These are phyloP conservation scores for Oedothorax gibbosus DNA, from an alignment of 1,140 invertebrate genomes.

Conservation along the genomic window DNA sequence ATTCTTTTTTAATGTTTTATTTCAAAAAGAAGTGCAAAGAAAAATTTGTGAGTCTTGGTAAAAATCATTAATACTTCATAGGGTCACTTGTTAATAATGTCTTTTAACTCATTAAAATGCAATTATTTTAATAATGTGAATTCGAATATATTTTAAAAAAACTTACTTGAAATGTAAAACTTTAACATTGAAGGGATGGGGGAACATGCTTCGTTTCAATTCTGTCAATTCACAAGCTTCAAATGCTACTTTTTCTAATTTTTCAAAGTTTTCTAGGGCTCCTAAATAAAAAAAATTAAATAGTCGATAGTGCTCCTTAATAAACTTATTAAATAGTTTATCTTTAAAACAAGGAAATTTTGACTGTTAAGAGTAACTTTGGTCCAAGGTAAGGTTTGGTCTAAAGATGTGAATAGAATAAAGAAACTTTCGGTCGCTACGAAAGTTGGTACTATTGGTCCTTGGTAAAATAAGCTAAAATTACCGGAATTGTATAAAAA, in stretches of 20 bases:
- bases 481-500: too few species aligned
- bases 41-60: too few species aligned
- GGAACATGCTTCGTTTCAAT: conserved; percentile 11
- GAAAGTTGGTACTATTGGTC: too few species aligned
- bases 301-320: background rate
- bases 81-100: too few species aligned
- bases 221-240: background rate
- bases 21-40: too few species aligned
- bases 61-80: too few species aligned
- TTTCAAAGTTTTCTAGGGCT: background rate
- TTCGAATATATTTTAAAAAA: background rate
- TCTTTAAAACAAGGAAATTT: background rate
- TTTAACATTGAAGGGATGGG: background rate
- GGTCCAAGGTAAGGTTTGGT: background rate
- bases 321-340: background rate
- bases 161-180: conserved; percentile 17
- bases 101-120: too few species aligned
- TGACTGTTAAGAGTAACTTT: background rate
- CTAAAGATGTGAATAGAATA: too few species aligned
- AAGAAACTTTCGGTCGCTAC: too few species aligned
- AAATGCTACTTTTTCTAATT: conserved; percentile 15
- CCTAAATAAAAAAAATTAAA: background rate
- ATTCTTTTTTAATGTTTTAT: too few species aligned
- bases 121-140: background rate
- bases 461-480: too few species aligned